Conservation (phyloP, 1,140 invertebrate genomes). For the Oryzaephilus surinamensis region DNA sequence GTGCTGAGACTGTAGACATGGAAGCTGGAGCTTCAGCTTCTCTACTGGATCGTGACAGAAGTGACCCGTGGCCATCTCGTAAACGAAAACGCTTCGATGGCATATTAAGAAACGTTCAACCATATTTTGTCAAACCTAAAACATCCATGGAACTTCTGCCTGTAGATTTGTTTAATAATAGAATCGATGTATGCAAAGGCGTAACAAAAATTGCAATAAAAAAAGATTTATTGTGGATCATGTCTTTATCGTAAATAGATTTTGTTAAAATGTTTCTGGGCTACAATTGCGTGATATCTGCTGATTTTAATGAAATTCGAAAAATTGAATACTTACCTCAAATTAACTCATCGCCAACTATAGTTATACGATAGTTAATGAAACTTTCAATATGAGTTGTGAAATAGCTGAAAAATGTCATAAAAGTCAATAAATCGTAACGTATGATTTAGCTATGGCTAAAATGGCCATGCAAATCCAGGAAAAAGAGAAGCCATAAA, state of each 20-base stretch:
- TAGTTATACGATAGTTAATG: constrained; percentile 7
- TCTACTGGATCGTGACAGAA: constrained; percentile 4
- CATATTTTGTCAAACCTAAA: no score
- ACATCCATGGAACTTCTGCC: no score
- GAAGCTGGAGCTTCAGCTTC: constrained; percentile 9
- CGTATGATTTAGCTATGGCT: constrained; percentile 35
- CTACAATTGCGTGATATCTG: constrained; percentile 23
- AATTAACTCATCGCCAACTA: constrained; percentile 21
- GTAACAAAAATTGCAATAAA: constrained; percentile 19
- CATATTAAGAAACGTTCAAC: no score
- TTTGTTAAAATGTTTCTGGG: constrained; percentile 30
- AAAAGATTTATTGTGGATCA: constrained; percentile 29
- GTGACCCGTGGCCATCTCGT: no score
- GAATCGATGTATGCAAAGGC: constrained; percentile 11
- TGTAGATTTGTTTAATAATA: constrained; percentile 9
- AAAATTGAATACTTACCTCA: constrained; percentile 20
- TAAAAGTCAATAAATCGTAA: constrained; percentile 18
- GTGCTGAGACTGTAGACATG: constrained; percentile 3
- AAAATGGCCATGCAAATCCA: constrained; percentile 35
- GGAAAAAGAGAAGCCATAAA: constrained; percentile 25
- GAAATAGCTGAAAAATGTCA: constrained; percentile 16
- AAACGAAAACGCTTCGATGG: no score
- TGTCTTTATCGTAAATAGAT: constrained; percentile 25
- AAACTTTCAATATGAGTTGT: constrained; percentile 18
- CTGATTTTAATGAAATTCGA: constrained; percentile 22